phyloP scores from a whole-genome alignment of 2,888 invertebrate genomes.

The Odontothrips loti region DNA sequence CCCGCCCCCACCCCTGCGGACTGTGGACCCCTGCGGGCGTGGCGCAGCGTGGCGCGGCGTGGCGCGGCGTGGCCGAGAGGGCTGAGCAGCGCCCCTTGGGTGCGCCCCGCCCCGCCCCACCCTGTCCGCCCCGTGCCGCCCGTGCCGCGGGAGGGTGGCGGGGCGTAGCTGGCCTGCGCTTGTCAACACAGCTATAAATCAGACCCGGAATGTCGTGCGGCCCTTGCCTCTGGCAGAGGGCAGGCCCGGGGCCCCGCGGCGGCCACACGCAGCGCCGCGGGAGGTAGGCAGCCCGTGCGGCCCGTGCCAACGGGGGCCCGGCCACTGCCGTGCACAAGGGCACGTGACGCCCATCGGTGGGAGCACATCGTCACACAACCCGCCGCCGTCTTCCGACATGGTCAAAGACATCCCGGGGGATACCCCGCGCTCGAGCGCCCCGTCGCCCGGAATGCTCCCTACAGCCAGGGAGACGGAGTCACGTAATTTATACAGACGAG shows the following conservation, averaged over 20 bases:
- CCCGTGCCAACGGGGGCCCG: no score
- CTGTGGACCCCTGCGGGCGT: background rate
- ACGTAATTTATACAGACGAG: no score
- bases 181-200: conserved; percentile 31
- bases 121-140: conserved; percentile 33
- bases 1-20: background rate
- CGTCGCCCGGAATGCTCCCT: no score
- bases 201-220: conserved; percentile 35
- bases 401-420: no score
- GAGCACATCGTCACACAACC: no score
- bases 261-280: background rate
- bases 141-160: conserved; percentile 28
- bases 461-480: no score
- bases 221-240: conserved; percentile 31
- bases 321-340: no score
- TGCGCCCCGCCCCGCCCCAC: background rate
- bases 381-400: no score
- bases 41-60: background rate
- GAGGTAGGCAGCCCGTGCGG: no score
- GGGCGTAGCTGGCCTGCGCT: conserved; percentile 40
- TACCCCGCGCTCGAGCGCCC: no score
- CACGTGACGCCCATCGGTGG: no score
- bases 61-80: background rate
- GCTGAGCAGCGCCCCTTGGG: background rate
- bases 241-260: background rate